Evolutionary conservation across 1,140 invertebrate species (phyloP).

Genomic region (Nephotettix cincticeps): DNA sequence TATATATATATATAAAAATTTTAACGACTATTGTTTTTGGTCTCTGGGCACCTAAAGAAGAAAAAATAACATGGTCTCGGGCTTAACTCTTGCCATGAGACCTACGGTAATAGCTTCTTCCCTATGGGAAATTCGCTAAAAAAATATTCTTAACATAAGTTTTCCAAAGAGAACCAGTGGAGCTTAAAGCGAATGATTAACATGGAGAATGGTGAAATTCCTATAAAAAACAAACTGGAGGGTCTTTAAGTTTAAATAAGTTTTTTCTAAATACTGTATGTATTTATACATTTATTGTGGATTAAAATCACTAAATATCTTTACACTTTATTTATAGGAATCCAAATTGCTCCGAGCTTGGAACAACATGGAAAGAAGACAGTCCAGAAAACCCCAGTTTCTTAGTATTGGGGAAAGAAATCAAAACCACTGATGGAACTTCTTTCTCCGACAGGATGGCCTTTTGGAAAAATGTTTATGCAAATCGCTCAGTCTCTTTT

Average conservation of each 20-base stretch:
- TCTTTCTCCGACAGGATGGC: background rate
- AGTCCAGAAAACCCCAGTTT: background rate
- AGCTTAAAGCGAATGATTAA: background rate
- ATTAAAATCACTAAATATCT: background rate
- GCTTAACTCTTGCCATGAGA: no score
- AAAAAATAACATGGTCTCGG: no score
- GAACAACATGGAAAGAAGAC: background rate
- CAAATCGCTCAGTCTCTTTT: background rate
- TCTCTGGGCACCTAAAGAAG: no score
- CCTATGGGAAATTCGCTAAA: no score
- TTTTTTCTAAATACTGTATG: background rate
- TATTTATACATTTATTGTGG: background rate
- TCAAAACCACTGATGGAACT: background rate
- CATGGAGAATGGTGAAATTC: background rate
- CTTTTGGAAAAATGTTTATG: slow-evolving; percentile 1
- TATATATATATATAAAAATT: no score
- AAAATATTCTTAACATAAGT: background rate
- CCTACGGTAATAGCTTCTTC: no score
- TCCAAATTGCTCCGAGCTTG: background rate
- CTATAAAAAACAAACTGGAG: background rate
- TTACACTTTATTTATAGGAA: background rate
- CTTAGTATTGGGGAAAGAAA: background rate
- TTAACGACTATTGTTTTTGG: no score
- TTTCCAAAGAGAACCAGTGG: background rate
- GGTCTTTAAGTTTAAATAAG: background rate